Evolutionary conservation across 2,797 vertebrate species (phyloP), one percentile per base, ranked within the genome.

Genomic region (Sebastes matsubarae): DNA sequence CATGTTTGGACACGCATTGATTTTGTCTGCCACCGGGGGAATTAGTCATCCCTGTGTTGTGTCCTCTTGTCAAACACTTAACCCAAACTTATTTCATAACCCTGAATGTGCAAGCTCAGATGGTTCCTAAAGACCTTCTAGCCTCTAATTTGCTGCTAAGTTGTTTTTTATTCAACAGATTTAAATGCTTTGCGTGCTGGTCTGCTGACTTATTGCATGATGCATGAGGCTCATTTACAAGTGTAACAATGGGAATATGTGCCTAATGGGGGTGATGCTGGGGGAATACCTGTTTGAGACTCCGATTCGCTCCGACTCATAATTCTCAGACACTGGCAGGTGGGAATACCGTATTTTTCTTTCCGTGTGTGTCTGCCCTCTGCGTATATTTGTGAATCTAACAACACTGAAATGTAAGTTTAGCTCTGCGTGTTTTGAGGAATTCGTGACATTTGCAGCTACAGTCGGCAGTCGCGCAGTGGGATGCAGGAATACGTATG

Each of bases 201-300:
- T 87, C 79, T 81, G 68, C 69, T 75, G 73, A 27, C 59, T 71
- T 71, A 71, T 79, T 76, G 68, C 64, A 76, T 91, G 89, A 91
- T 94, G 81, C 80, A 92, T 88, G 87, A 88, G 86, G 72, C 86
- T 90, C 82, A 90, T 90, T 91, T 92, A 38, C 65, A 82, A 80
- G 72, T 65, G 60, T 75, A 84, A 88, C 87, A 90, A 77, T 72
- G 75, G 85, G 75, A 90, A 77, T 87, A 64, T 66, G 30, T 2
- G 42, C 72, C 77, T 84, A 83, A 90, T 90, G 80, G 57, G 57
- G 61, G 66, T 69, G 64, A 81, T 82, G 64, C n/a, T 6, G 20
- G 81, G 83, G 70, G 64, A 89, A 86, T 88, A 84, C 86, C 81
- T 82, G 68, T 36, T 61, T 60, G 25, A 70, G 82, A 54, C 25